Evolutionary conservation across 2,888 invertebrate species (phyloP).

Genomic region (Apomyelois bistriatella): DNA sequence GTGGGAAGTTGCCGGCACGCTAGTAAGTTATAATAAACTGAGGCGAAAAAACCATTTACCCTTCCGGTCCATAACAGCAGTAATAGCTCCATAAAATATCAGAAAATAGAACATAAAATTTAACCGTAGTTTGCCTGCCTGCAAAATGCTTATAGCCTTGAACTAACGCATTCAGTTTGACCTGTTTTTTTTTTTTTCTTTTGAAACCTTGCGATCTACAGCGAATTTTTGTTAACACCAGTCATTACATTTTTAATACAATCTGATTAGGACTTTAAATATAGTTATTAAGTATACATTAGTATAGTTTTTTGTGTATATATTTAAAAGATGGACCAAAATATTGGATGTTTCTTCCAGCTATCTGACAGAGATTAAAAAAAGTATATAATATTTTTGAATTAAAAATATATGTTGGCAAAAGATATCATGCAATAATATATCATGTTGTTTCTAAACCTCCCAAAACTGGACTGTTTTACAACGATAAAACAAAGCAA

Average conservation of each 20-base stretch:
- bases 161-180: background rate
- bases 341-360: no score
- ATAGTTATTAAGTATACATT: no score
- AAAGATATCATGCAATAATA: background rate
- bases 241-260: no score
- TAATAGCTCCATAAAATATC: slow-evolving; percentile 3
- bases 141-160: background rate
- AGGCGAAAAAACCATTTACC: background rate
- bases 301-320: no score
- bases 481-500: background rate
- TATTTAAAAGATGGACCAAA: no score
- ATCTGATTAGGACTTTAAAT: no score
- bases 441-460: background rate
- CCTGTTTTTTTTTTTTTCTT: no score
- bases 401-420: background rate
- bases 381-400: background rate
- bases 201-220: no score
- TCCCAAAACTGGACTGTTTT: background rate
- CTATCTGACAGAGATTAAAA: no score
- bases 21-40: background rate
- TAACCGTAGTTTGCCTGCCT: background rate
- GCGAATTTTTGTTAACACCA: no score
- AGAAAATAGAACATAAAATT: background rate
- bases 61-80: background rate
- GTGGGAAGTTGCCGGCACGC: background rate